phyloP scores from a whole-genome alignment of 2,113 vertebrate species.

The Ardeotis arabs region DNA sequence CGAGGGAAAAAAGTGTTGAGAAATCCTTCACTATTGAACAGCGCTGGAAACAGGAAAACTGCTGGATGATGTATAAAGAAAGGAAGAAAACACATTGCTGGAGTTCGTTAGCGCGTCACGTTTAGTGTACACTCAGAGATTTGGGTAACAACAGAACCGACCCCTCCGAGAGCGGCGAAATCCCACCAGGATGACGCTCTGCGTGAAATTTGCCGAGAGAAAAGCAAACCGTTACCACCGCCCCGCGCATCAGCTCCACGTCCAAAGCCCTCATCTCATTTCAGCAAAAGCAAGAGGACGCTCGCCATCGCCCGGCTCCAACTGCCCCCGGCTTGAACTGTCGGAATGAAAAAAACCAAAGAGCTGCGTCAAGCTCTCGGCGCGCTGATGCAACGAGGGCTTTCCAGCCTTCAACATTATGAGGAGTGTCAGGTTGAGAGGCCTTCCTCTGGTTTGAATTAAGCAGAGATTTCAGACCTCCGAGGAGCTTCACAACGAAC shows the following conservation, averaged over 20 bases:
- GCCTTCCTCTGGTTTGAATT: not conserved
- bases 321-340: not conserved
- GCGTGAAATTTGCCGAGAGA: not conserved
- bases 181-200: not conserved
- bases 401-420: not conserved
- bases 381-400: not conserved
- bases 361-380: not conserved
- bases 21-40: not conserved
- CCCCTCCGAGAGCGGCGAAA: not conserved
- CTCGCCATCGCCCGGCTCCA: not conserved
- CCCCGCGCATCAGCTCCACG: accelerated
- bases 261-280: not conserved
- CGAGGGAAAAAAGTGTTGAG: not conserved
- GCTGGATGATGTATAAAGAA: not conserved
- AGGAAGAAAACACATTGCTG: not conserved
- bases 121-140: not conserved
- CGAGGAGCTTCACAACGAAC: not conserved
- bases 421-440: not conserved
- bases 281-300: not conserved
- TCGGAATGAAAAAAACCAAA: not conserved
- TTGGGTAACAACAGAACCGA: not conserved
- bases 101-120: not conserved
- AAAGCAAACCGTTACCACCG: not conserved
- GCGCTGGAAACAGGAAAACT: not conserved
- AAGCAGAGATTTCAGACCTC: not conserved